A percentile compares a stretch with the other conserved stretches of the same genome.
These are phyloP conservation scores for Colaptes auratus DNA, from an alignment of 2,113 vertebrate species.

Conservation along the genomic window DNA sequence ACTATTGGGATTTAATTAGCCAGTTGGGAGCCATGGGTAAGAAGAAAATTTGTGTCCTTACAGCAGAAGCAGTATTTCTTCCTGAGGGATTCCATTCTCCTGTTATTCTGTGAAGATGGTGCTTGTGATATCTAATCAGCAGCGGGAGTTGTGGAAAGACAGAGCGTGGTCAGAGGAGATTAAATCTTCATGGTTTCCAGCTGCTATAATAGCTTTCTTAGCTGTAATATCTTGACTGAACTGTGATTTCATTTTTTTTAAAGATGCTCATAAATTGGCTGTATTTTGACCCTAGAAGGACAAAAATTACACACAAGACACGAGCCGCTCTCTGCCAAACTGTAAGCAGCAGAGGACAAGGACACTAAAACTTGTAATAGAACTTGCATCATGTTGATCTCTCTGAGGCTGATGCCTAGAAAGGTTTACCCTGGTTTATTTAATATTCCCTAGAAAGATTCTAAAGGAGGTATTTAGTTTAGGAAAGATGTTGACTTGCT, in stretches of 20 bases:
- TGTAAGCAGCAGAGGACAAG: not conserved
- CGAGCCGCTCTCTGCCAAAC: not conserved
- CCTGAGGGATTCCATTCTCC: not conserved
- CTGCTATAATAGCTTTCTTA: not conserved
- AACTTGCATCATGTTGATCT: not conserved
- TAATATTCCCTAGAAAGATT: not conserved
- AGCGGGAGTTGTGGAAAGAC: not conserved
- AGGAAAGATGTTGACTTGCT: too few species aligned
- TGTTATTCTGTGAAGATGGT: not conserved
- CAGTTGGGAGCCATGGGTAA: not conserved
- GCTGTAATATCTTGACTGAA: not conserved
- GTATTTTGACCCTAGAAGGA: not conserved
- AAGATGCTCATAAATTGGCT: not conserved
- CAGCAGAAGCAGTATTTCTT: not conserved
- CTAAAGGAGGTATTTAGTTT: too few species aligned
- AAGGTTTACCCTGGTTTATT: not conserved
- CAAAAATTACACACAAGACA: not conserved
- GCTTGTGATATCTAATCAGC: not conserved
- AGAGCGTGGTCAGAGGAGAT: not conserved
- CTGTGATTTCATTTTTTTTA: not conserved
- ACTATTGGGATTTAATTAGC: not conserved
- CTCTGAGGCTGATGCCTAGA: not conserved
- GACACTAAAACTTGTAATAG: not conserved
- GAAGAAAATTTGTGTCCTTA: not conserved
- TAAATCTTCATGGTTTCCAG: constrained; percentile 18